Conservation (phyloP, 2,113 vertebrate species). For the Typhlomys cinereus region DNA sequence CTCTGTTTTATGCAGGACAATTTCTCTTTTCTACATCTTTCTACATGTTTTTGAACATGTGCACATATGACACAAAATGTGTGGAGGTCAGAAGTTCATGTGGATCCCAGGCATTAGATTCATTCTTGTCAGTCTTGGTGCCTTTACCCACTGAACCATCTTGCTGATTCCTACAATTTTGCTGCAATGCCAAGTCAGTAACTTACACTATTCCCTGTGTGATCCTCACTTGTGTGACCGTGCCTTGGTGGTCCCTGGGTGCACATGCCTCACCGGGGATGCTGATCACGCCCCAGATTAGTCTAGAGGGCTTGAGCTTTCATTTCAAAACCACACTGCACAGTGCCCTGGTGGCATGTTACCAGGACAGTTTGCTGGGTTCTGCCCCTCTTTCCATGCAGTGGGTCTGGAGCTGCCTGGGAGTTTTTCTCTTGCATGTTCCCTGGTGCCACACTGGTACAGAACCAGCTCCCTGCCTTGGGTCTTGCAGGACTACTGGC, state of each 20-base stretch:
- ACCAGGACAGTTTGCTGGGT: not conserved
- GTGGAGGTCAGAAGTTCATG: too few species aligned
- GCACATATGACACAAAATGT: too few species aligned
- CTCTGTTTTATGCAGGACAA: not conserved
- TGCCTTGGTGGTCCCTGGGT: not conserved
- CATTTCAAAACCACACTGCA: not conserved
- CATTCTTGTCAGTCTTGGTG: too few species aligned
- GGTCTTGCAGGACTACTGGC: not conserved
- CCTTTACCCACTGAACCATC: too few species aligned
- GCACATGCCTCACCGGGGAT: not conserved
- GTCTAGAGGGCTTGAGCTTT: not conserved
- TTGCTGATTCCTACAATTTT: too few species aligned
- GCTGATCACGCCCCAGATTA: not conserved
- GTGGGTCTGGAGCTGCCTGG: not conserved
- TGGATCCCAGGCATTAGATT: too few species aligned
- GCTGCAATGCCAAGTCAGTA: not conserved
- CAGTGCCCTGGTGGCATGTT: not conserved
- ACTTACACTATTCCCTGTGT: not conserved
- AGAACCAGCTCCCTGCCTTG: not conserved
- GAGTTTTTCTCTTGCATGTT: not conserved
- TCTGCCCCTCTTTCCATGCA: not conserved
- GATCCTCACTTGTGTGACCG: not conserved
- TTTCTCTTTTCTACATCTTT: too few species aligned
- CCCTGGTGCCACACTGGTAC: not conserved
- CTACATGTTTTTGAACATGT: too few species aligned